Base-by-base conservation (phyloP, 2,888 invertebrate species). In the Tenthredo scrophulariae region DNA sequence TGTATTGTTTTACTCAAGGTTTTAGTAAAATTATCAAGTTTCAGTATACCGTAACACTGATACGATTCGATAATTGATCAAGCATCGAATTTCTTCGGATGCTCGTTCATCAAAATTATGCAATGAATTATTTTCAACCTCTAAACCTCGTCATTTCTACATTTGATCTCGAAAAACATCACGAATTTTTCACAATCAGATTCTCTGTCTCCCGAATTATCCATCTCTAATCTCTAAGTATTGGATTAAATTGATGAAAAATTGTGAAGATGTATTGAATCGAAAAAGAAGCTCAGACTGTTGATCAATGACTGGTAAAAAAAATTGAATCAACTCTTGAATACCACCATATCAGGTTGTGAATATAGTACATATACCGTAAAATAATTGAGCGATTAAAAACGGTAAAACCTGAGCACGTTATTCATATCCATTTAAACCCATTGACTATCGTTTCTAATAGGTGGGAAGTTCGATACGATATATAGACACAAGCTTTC, bases 361-460 rank as follows among this genome's bases (percentile, higher is more conserved):
- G 0, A 6, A 18, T 3, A 7, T 7, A 37, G 37, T 7, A 37
- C 37, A 37, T 37, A 67, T 33, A 62, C 62, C 62, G 22, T 62
- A 15, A 33, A 33, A 7, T 67, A 67, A 67, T 29, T 67, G 67
- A 67, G 67, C 33, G 15, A 67, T 67, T 67, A 29, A 67, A 33
- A 67, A 33, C 67, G 67, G 33, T 67, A 67, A 33, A 33, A 0
- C 33, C 33, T 29, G 33, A 7, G 26, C 62, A 26, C 9, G 4
- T 62, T 33, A 67, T 67, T 67, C 33, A 67, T 67, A 33, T 67
- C 33, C 10, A 67, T 67, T 33, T 15, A 67, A 67, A 67, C 29
- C 29, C 15, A 67, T 67, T 67, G 15, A 33, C 62, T 22, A 62
- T 62, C 26, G 22, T 26, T 13, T 62, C 62, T 26, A 26, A 26